phyloP scores from a whole-genome alignment of 2,797 vertebrate species.

The Pyrocephalus nanus region DNA sequence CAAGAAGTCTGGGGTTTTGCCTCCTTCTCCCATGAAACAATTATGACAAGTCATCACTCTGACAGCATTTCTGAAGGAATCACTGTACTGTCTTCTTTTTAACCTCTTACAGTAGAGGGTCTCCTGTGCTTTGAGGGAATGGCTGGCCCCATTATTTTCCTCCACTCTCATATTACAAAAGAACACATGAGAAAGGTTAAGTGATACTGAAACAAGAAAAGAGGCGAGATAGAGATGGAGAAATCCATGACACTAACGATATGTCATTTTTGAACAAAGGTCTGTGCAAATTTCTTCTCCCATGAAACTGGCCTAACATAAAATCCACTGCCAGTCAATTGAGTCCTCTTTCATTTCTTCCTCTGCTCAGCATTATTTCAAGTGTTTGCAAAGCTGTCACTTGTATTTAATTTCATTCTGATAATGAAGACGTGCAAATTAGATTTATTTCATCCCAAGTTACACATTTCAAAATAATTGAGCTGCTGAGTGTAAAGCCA shows the following conservation, averaged over 20 bases:
- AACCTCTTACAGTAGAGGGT: background rate
- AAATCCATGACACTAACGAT: background rate
- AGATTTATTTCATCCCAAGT: background rate
- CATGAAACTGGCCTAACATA: background rate
- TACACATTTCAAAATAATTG: background rate
- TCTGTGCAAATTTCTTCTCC: background rate
- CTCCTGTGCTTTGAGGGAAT: background rate
- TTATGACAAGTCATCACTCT: background rate
- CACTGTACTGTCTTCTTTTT: background rate
- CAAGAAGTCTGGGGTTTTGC: background rate
- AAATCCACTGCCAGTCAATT: background rate
- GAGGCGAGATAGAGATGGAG: background rate
- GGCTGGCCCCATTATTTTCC: background rate
- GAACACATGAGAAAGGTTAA: background rate
- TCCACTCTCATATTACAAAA: background rate
- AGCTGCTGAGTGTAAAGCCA: background rate
- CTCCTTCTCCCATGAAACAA: background rate
- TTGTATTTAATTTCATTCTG: background rate
- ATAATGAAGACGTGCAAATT: background rate
- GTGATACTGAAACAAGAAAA: background rate
- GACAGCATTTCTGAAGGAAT: background rate
- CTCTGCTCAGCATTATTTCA: background rate
- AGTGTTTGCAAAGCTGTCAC: background rate
- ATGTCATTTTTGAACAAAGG: background rate
- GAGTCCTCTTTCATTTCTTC: background rate